These are phyloP conservation scores for Heliconius erato DNA, from an alignment of 2,888 invertebrate species.

Conservation along the genomic window DNA sequence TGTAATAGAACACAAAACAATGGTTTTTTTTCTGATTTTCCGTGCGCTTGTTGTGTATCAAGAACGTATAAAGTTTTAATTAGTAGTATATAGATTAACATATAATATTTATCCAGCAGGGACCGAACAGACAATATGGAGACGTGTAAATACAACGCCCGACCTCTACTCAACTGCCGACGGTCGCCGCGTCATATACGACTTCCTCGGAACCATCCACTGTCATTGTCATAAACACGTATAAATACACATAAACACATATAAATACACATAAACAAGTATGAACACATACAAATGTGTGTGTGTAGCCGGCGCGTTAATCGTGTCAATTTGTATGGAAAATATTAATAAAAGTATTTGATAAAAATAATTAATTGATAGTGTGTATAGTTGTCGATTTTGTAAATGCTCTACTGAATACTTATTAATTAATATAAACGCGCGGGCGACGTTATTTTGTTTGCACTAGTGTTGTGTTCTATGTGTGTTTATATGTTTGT, in stretches of 20 bases:
- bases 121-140: slow-evolving; percentile 59
- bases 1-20: no score
- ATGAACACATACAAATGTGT: neutral
- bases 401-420: slow-evolving; percentile 49
- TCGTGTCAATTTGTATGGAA: slow-evolving; percentile 53
- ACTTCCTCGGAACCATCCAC: neutral
- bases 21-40: no score
- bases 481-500: slow-evolving; percentile 27
- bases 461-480: slow-evolving; percentile 31
- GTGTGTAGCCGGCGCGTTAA: slow-evolving; percentile 34
- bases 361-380: slow-evolving; percentile 43
- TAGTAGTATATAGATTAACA: no score
- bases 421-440: slow-evolving; percentile 34
- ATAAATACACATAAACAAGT: slow-evolving; percentile 2
- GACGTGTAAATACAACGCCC: slow-evolving; percentile 70
- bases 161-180: slow-evolving; percentile 57
- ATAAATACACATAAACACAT: slow-evolving; percentile 39
- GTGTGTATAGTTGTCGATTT: slow-evolving; percentile 50
- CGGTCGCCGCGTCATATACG: slow-evolving; percentile 27
- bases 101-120: slow-evolving; percentile 55
- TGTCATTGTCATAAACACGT: slow-evolving; percentile 1
- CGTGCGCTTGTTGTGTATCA: no score
- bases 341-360: slow-evolving; percentile 44
- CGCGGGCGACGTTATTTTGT: slow-evolving; percentile 37
- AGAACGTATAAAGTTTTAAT: no score